Conservation (phyloP, 1,140 invertebrate species). For the Globodera rostochiensis region DNA sequence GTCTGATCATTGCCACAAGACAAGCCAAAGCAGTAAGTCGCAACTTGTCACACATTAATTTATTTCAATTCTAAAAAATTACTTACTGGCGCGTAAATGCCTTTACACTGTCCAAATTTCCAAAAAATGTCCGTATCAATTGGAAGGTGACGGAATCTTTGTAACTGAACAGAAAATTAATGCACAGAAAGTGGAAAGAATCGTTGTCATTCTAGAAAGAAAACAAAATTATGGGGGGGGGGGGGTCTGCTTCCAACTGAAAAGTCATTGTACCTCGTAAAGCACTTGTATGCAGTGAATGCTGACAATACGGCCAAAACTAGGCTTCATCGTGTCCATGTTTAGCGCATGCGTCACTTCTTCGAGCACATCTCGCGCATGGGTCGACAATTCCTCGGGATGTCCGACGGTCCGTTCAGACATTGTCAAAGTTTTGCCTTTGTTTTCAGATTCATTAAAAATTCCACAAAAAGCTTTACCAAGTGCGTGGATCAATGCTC, state of each 20-base stretch:
- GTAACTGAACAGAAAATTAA: slow-evolving; percentile 42
- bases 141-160: slow-evolving; percentile 44
- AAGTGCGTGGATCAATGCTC: slow-evolving; percentile 84
- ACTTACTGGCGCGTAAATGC: slow-evolving; percentile 39
- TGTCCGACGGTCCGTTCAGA: slow-evolving; percentile 26
- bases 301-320: slow-evolving; percentile 48
- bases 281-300: slow-evolving; percentile 38
- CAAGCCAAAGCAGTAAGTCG: slow-evolving; percentile 30
- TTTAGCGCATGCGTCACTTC: slow-evolving; percentile 50
- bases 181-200: no score
- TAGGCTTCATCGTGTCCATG: slow-evolving; percentile 54
- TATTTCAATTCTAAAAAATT: background rate
- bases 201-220: no score
- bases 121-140: slow-evolving; percentile 49
- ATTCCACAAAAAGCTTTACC: slow-evolving; percentile 66
- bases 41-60: slow-evolving; percentile 18
- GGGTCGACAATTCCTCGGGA: slow-evolving; percentile 31
- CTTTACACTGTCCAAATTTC: slow-evolving; percentile 38
- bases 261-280: slow-evolving; percentile 30
- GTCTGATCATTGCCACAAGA: slow-evolving; percentile 29
- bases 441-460: no score
- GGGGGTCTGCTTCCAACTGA: background rate
- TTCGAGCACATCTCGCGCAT: slow-evolving; percentile 33
- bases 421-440: slow-evolving; percentile 75
- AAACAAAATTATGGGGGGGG: no score